A percentile compares a stretch with the other conserved stretches of the same genome.
These are phyloP conservation scores for Platerodrilus igneus DNA, from an alignment of 2,888 invertebrate species.

Conservation along the genomic window DNA sequence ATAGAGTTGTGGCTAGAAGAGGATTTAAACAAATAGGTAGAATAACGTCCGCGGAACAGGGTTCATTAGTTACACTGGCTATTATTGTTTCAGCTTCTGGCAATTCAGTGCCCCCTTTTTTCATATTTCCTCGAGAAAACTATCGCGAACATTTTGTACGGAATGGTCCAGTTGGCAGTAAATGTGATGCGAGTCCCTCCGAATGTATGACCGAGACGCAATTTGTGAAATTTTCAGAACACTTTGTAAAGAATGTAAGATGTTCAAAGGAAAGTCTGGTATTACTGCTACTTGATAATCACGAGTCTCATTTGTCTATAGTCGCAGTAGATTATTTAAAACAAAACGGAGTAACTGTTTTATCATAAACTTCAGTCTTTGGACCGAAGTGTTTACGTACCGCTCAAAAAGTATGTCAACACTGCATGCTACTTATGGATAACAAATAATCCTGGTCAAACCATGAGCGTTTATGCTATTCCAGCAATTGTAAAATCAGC, in stretches of 20 bases:
- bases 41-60: too few species aligned
- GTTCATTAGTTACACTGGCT: too few species aligned
- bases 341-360: neutral
- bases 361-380: constrained; percentile 8
- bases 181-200: too few species aligned
- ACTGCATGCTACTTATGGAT: constrained; percentile 5
- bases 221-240: constrained; percentile 1
- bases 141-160: neutral
- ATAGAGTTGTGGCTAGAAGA: too few species aligned
- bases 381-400: constrained; percentile 7
- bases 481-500: too few species aligned
- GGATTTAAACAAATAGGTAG: too few species aligned
- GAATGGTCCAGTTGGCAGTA: constrained; percentile 1
- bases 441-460: constrained; percentile 6
- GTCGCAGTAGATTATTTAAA: neutral
- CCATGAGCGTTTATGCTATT: too few species aligned
- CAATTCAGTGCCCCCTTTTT: neutral
- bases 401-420: constrained; percentile 11
- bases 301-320: constrained; percentile 3
- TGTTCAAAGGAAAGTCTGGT: constrained; percentile 3
- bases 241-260: neutral
- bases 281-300: neutral
- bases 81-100: constrained; percentile 3
- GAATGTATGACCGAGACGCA: constrained; percentile 1
- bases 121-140: neutral